Evolutionary conservation across 2,797 vertebrate genomes (phyloP), one percentile per base, ranked within the genome.

Genomic region (Sebastolobus alascanus): DNA sequence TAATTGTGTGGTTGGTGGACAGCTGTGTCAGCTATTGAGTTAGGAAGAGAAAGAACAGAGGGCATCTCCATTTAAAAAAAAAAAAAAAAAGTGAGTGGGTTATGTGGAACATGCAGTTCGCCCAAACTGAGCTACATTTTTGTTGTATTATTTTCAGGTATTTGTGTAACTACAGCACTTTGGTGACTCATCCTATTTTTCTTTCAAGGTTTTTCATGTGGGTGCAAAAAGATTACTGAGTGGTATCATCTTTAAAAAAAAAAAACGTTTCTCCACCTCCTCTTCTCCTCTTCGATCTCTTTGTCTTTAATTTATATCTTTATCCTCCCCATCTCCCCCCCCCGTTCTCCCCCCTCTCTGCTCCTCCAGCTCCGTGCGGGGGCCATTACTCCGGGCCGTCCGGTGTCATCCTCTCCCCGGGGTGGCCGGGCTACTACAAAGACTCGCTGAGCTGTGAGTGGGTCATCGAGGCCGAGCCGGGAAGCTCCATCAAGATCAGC

Each of bases 351-450:
- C 27, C 33, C 31, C 20, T 75, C 71, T 74, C 52, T 73, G 3
- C 55, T 73, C 79, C 54, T 79, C 55, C 87, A 99, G 99, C 99
- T 94, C 98, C 99, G 11, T 99, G 99, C 71, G 99, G 98, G 69
- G 98, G 98, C 35, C 98, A 99, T 95, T 99, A 99, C 93, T 99
- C 98, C 16, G 97, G 98, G 90, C 97, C 97, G n/a, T 98, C 96
- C 94, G 99, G 99, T 90, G 96, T 99, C 88, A 98, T 99, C 90
- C 97, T 99, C 29, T 99, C 99, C 85, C 99, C 99, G 63, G 99
- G 99, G 79, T 99, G 99, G 99, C 99, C 99, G 38, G 98, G 98
- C 46, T 99, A 99, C 95, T 99, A 99, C 91, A 99, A 99, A 96
- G 98, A 99, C 93, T 99, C 99, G 72, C 95, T 99, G 93, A 99